These are phyloP conservation scores for Triops longicaudatus DNA, from an alignment of 1,140 invertebrate species.

Conservation along the genomic window DNA sequence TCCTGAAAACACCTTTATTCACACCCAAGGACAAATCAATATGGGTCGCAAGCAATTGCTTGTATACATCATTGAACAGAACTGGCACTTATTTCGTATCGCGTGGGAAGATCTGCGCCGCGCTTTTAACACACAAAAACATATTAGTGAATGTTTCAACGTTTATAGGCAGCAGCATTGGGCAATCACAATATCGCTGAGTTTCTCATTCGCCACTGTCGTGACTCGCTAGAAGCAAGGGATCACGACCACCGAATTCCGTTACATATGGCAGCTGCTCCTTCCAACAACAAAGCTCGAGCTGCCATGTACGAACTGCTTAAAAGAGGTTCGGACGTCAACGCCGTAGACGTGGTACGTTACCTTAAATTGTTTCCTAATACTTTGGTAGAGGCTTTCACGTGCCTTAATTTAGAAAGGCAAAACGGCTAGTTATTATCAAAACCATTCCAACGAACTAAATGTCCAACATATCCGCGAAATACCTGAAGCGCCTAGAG, in stretches of 20 bases:
- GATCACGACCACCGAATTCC: conserved; percentile 80
- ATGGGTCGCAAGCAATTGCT: not conserved
- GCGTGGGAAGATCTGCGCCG: not conserved
- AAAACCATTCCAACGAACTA: conserved; percentile 60
- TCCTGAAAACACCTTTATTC: not conserved
- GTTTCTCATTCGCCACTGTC: conserved; percentile 56
- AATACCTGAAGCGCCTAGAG: conserved; percentile 67
- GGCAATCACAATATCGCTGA: conserved; percentile 60
- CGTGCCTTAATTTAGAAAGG: conserved; percentile 57
- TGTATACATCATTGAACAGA: not conserved
- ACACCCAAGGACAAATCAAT: not conserved
- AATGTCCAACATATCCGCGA: conserved; percentile 47
- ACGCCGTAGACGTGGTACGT: conserved; percentile 67
- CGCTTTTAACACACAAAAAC: not conserved
- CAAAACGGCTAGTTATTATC: conserved; percentile 68
- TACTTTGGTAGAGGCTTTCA: not conserved
- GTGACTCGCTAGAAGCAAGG: conserved; percentile 55
- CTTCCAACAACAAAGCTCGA: conserved; percentile 56
- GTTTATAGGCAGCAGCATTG: conserved; percentile 64
- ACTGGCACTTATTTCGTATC: not conserved
- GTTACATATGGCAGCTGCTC: conserved; percentile 77
- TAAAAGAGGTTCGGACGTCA: conserved; percentile 65
- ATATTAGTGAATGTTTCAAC: conserved; percentile 19
- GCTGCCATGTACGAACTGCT: conserved; percentile 61
- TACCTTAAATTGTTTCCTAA: conserved; percentile 34